These are phyloP conservation scores for Chionis minor DNA, from an alignment of 2,113 vertebrate genomes.

Conservation along the genomic window DNA sequence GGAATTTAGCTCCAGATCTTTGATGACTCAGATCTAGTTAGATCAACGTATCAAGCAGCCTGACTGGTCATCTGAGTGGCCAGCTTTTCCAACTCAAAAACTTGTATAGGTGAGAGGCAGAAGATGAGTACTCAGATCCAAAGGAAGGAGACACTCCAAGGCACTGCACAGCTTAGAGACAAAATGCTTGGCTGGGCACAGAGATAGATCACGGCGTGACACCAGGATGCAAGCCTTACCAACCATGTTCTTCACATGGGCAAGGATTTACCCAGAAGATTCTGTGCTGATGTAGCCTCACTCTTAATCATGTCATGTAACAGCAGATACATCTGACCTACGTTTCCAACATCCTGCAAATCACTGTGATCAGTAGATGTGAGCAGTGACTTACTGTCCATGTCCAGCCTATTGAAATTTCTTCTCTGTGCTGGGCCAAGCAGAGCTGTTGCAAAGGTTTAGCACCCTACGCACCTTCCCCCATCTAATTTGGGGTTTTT, in stretches of 20 bases:
- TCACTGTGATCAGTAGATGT: not conserved
- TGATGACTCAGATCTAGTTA: not conserved
- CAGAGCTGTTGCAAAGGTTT: not conserved
- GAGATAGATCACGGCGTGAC: not conserved
- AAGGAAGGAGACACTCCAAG: not conserved
- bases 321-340: not conserved
- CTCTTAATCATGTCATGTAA: not conserved
- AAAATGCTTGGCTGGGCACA: not conserved
- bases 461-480: rapidly evolving
- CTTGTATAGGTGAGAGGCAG: not conserved
- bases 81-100: not conserved
- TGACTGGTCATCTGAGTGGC: not conserved
- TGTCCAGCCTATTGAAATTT: not conserved
- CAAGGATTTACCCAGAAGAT: not conserved
- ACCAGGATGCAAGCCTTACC: not conserved
- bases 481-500: not conserved
- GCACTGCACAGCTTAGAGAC: not conserved
- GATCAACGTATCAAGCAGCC: not conserved
- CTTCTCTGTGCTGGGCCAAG: not conserved
- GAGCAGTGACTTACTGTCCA: not conserved
- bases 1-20: not conserved
- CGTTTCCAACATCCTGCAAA: not conserved
- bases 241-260: not conserved
- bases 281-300: not conserved
- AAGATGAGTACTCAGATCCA: not conserved